Conservation (phyloP, 1,140 invertebrate species). For the Metopolophium dirhodum region DNA sequence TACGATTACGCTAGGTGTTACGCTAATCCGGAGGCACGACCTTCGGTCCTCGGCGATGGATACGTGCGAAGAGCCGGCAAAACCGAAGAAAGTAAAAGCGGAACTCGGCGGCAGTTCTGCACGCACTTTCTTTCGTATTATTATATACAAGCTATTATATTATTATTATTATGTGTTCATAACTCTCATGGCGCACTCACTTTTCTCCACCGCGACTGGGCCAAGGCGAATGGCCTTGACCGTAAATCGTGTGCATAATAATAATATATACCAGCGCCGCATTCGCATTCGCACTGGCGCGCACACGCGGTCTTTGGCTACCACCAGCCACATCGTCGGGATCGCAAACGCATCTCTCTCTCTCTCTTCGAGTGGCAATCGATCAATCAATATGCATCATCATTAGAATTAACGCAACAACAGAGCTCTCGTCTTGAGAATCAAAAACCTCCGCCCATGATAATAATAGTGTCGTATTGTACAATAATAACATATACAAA, state of each 20-base stretch:
- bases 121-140: constrained; percentile 40
- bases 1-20: not conserved
- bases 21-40: not conserved
- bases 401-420: not conserved
- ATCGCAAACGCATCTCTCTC: not conserved
- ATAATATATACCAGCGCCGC: not conserved
- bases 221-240: constrained; percentile 56
- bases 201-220: constrained; percentile 41
- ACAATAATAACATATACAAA: not conserved
- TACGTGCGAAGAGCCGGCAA: not conserved
- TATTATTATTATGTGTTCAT: constrained; percentile 18
- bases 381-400: not conserved
- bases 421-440: not conserved
- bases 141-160: constrained; percentile 4
- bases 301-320: not conserved
- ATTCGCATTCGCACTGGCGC: not conserved
- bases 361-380: not conserved
- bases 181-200: constrained; percentile 12
- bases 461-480: not conserved
- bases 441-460: not conserved
- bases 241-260: constrained; percentile 38
- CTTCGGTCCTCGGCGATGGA: not conserved
- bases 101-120: constrained; percentile 28
- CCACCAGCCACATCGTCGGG: not conserved
- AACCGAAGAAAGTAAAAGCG: constrained; percentile 55